These are phyloP conservation scores for Neogale vison DNA, from an alignment of 2,113 vertebrate genomes.

Conservation along the genomic window DNA sequence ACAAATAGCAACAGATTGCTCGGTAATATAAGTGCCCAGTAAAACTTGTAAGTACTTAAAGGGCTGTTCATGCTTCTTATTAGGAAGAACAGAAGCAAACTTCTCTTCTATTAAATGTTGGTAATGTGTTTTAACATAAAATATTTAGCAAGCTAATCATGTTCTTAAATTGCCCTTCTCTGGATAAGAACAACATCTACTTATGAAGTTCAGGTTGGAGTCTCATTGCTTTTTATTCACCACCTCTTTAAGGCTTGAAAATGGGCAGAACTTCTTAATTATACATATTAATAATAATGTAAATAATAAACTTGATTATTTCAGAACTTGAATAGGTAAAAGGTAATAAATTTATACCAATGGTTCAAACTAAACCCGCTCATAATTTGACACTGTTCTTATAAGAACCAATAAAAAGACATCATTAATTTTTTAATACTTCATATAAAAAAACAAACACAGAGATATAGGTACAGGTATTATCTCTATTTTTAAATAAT, in stretches of 20 bases:
- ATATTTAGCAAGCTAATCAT: conserved; percentile 44
- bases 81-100: conserved; percentile 24
- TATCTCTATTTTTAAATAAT: conserved; percentile 23
- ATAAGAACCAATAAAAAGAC: not conserved
- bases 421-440: not conserved
- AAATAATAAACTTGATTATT: conserved; percentile 40
- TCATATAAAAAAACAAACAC: not conserved
- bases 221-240: not conserved
- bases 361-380: not conserved
- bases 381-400: conserved; percentile 3
- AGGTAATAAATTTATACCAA: not conserved
- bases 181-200: not conserved
- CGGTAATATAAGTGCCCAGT: not conserved
- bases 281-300: conserved; percentile 9
- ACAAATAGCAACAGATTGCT: conserved; percentile 66
- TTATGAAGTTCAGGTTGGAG: not conserved
- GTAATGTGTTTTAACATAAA: conserved; percentile 54
- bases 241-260: not conserved
- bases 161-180: conserved; percentile 16
- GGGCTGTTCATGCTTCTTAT: not conserved
- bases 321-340: not conserved
- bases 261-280: conserved; percentile 40
- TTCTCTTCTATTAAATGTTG: conserved; percentile 43
- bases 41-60: not conserved
- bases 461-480: not conserved